Evolutionary conservation across 1,140 invertebrate species (phyloP), one percentile per base, ranked within the genome.

Genomic region (Conopomorpha cramerella): DNA sequence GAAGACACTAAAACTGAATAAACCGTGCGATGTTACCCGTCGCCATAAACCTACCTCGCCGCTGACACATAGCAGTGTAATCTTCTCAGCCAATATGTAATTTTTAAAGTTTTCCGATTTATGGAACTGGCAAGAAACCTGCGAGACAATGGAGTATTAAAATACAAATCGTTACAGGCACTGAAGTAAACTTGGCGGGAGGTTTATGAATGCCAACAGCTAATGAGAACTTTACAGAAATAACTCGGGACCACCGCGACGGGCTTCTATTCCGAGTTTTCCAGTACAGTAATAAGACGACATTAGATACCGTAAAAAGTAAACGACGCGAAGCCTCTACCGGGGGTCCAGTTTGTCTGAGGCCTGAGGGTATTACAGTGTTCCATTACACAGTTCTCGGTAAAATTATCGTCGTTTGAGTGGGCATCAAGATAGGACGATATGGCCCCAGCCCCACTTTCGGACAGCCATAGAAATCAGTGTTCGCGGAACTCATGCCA

Each of bases 401-500:
- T 71, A 71, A 59, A 33, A 59, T 63, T 66, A 65, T 47, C 51
- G 51, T 51, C 68, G 53, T 47, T 23, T 50, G 58, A 62, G 39
- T 51, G 53, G 51, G 36, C 41, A 41, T 37, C 37, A 45, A 60
- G 54, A 63, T 66, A 46, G 46, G 47, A n/a, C n/a, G n/a, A n/a
- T n/a, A n/a, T n/a, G n/a, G n/a, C 41, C 46, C 46, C 10, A 54
- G 62, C 60, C 63, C 61, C 55, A 67, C 64, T 74, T 71, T 71
- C 61, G 57, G 64, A 60, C 62, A 59, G 53, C 65, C 67, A 64
- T 72, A 70, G 65, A 72, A 70, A 74, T 72, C 65, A 72, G 59
- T 66, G 65, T 70, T 74, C 67, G 67, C 65, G 63, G 67, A 74
- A 74, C 65, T 70, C 59, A n/a, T n/a, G n/a, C n/a, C n/a, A 59